phyloP scores from a whole-genome alignment of 2,113 vertebrate species.

The Dipodomys merriami region DNA sequence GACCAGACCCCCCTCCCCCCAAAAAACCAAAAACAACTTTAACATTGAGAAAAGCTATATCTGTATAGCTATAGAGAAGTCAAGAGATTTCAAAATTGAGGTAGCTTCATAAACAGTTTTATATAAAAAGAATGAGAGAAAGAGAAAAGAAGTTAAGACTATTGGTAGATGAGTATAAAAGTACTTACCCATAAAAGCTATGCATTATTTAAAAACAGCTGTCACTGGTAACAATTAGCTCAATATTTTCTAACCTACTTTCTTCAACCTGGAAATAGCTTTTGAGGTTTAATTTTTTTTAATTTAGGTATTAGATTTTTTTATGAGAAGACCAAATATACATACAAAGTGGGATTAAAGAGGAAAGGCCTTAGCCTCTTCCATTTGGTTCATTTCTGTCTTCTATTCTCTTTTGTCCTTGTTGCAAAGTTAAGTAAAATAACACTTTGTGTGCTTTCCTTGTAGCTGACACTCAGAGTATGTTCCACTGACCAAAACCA shows the following conservation, averaged over 20 bases:
- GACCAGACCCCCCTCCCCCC: too few species aligned
- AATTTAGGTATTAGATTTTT: background rate
- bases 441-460: too few species aligned
- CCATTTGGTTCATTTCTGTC: background rate
- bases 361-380: background rate
- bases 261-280: background rate
- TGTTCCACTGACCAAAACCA: background rate
- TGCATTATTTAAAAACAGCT: background rate
- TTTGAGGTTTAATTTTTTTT: too few species aligned
- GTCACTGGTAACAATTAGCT: background rate
- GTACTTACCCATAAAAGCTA: background rate
- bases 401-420: background rate
- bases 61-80: background rate
- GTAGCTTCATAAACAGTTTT: background rate
- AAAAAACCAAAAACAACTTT: background rate
- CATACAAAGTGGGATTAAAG: too few species aligned
- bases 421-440: background rate
- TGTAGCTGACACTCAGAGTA: background rate
- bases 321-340: background rate
- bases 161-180: background rate
- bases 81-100: slow-evolving; percentile 11
- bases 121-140: background rate
- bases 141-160: background rate
- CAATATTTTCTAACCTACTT: background rate
- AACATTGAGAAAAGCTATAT: background rate